phyloP scores from a whole-genome alignment of 2,797 vertebrate species.

The Erithacus rubecula region DNA sequence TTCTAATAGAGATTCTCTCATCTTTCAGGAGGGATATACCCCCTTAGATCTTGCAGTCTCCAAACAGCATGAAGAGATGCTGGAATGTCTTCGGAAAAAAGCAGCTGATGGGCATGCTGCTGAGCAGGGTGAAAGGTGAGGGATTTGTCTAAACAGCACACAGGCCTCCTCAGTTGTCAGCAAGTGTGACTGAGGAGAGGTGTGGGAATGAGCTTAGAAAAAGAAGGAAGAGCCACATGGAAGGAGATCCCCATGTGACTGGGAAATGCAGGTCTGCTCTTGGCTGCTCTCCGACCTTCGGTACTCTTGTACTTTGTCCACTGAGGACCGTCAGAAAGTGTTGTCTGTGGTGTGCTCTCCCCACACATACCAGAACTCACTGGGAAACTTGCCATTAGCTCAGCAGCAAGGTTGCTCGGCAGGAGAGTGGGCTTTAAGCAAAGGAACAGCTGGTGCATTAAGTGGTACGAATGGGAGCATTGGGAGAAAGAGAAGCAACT shows the following conservation, averaged over 20 bases:
- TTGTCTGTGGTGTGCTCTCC: background rate
- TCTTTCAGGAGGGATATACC: background rate
- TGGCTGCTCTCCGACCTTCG: background rate
- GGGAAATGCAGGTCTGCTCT: background rate
- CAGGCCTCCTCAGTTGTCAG: too few species aligned
- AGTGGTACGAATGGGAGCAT: background rate
- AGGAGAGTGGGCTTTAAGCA: background rate
- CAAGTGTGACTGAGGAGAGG: too few species aligned
- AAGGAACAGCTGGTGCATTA: too few species aligned
- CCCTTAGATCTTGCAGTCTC: too few species aligned
- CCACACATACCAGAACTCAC: background rate
- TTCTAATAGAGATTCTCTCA: background rate
- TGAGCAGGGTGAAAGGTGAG: too few species aligned
- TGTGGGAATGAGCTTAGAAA: too few species aligned
- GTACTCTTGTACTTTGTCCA: background rate
- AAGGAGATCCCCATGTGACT: background rate
- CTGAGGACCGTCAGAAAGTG: background rate
- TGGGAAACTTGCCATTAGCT: background rate
- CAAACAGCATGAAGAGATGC: too few species aligned
- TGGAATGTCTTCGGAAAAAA: too few species aligned
- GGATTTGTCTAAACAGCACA: too few species aligned
- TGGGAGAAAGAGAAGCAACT: background rate
- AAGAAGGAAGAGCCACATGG: too few species aligned
- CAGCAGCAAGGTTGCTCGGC: background rate
- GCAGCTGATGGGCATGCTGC: too few species aligned